A percentile compares a stretch with the other conserved stretches of the same genome.
phyloP scores from a whole-genome alignment of 2,888 invertebrate genomes.

The Zygaena filipendulae region DNA sequence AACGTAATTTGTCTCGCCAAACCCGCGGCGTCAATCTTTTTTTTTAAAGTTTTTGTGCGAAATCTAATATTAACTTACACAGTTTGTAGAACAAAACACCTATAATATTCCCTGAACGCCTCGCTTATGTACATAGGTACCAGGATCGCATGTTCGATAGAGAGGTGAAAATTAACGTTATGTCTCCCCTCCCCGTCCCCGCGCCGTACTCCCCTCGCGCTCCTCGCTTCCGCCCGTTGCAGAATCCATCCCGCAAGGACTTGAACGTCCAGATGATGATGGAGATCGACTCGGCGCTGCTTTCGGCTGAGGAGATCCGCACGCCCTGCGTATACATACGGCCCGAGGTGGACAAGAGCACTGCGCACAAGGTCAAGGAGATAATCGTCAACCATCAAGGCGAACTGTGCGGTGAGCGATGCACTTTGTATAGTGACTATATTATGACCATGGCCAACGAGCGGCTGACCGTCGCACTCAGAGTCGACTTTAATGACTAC shows the following conservation, averaged over 20 bases:
- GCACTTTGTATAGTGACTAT: too few species aligned
- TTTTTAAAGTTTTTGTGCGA: too few species aligned
- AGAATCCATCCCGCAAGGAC: conserved; percentile 91
- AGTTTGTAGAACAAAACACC: too few species aligned
- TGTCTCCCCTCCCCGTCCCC: neutral
- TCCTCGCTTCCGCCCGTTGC: conserved; percentile 44
- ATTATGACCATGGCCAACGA: too few species aligned
- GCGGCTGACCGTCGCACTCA: too few species aligned
- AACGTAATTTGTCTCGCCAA: too few species aligned
- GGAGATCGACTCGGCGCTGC: conserved; percentile 85
- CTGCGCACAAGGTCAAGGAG: conserved; percentile 85
- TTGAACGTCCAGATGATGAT: conserved; percentile 94
- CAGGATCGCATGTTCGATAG: too few species aligned
- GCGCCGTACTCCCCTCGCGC: neutral
- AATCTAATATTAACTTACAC: too few species aligned
- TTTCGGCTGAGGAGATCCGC: conserved; percentile 82
- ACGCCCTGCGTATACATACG: conserved; percentile 85
- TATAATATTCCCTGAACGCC: too few species aligned
- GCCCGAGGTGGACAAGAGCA: conserved; percentile 86
- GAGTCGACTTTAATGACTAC: too few species aligned
- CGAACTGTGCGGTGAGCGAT: conserved; percentile 67
- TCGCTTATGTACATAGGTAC: too few species aligned
- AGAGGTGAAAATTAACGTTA: neutral
- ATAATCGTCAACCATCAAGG: conserved; percentile 90
- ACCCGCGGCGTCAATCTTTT: too few species aligned